These are phyloP conservation scores for Lycophotia porphyrea DNA, from an alignment of 2,888 invertebrate species.

Conservation along the genomic window DNA sequence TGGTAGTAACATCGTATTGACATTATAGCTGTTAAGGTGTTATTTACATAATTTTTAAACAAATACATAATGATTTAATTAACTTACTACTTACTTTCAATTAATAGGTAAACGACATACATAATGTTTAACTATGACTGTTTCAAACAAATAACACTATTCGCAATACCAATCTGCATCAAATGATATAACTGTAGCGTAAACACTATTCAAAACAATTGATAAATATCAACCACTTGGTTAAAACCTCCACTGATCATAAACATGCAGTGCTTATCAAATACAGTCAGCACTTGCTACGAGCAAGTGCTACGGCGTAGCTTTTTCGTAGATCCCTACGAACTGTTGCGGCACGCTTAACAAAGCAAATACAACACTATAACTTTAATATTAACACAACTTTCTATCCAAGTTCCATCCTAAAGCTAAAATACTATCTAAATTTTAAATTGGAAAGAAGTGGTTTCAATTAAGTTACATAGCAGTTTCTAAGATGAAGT, in stretches of 20 bases:
- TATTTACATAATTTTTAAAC: too few species aligned
- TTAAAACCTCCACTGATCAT: not conserved
- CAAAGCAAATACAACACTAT: not conserved
- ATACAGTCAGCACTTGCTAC: not conserved
- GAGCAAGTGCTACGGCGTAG: constrained; percentile 18
- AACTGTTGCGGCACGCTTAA: not conserved
- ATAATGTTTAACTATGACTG: not conserved
- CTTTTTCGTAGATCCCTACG: constrained; percentile 7
- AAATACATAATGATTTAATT: too few species aligned
- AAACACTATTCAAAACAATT: not conserved
- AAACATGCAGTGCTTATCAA: not conserved
- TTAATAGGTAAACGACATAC: not conserved
- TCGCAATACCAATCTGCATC: not conserved
- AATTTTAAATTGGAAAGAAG: not conserved
- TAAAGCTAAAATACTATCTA: not conserved
- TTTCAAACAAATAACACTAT: not conserved
- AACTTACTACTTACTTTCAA: not conserved
- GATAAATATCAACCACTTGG: not conserved
- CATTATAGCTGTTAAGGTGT: too few species aligned
- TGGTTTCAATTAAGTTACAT: not conserved
- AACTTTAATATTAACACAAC: not conserved
- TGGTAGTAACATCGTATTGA: too few species aligned
- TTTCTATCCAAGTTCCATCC: not conserved
- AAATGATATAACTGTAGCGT: not conserved
- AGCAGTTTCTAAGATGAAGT: not conserved